Evolutionary conservation across 2,113 vertebrate species (phyloP), one percentile per base, ranked within the genome.

Genomic region (Oncorhynchus mykiss): DNA sequence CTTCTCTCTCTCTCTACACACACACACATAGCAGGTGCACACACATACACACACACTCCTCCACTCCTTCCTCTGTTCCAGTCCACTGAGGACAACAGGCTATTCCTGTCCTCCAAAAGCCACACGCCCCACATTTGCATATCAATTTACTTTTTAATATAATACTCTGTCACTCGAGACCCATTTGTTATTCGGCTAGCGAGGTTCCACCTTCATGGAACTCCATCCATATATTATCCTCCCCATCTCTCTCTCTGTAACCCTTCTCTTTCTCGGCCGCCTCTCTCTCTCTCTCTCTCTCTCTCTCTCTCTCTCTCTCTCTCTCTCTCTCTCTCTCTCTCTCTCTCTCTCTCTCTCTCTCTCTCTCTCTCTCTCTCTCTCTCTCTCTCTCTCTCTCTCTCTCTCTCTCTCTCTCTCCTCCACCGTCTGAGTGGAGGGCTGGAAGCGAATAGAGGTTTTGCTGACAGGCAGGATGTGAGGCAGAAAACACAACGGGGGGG

Each of bases 81-180:
- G 89, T 90, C 80, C 86, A 88, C 54, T 73, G 83, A 83, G 82
- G 88, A 91, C 87, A 90, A 92, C 88, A 91, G 87, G 86, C 90
- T 88, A 87, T 89, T 88, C 86, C 83, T 77, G 85, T 87, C 85
- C 89, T 89, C 87, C 49, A 79, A 87, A 88, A 90, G 88, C 86
- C 82, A 86, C 88, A 87, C 81, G 78, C 79, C 88, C 82, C 72
- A 79, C 86, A 93, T 93, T 94, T 94, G 90, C 92, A 94, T 94
- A 92, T 93, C 92, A 92, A 93, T 94, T 92, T 93, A 88, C 88
- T 92, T 92, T 92, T 90, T 91, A 88, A 90, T 91, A 91, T 90
- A 91, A 93, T 89, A 89, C 85, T 89, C 88, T 91, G 90, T 92
- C 91, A 91, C 87, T 90, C 78, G 88, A 91, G 90, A 91, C 80